A percentile compares a stretch with the other conserved stretches of the same genome.
Conservation (phyloP, 1,140 invertebrate genomes). For the Aphidius ervi region DNA sequence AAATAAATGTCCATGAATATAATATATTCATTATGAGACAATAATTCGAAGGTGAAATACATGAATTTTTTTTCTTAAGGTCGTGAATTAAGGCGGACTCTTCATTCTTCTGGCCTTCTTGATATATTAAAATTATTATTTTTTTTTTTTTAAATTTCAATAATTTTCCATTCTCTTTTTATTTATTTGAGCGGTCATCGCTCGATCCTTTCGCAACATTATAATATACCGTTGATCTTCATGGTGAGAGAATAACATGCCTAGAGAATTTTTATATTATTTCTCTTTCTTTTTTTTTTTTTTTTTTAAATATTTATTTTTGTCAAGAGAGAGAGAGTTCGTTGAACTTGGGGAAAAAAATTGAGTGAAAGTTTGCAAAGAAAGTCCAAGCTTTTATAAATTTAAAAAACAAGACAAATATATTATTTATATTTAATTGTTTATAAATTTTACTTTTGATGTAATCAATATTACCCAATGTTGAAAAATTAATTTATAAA, state of each 20-base stretch:
- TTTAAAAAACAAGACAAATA: neutral
- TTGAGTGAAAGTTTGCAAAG: slow-evolving; percentile 19
- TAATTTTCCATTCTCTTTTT: neutral
- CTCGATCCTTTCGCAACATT: neutral
- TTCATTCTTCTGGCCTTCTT: too few species aligned
- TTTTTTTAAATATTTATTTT: too few species aligned
- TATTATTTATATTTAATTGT: too few species aligned
- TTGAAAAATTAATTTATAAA: too few species aligned
- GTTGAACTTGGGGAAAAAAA: slow-evolving; percentile 14
- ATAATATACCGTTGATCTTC: slow-evolving; percentile 3
- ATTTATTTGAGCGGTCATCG: slow-evolving; percentile 17
- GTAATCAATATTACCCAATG: too few species aligned
- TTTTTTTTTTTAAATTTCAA: neutral
- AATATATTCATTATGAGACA: slow-evolving; percentile 1
- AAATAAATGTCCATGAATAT: neutral
- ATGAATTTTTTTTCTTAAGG: neutral
- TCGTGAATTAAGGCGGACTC: too few species aligned
- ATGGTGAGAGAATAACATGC: neutral
- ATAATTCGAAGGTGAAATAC: neutral
- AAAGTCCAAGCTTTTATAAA: neutral
- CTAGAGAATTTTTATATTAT: slow-evolving; percentile 14
- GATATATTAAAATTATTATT: too few species aligned
- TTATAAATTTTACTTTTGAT: too few species aligned
- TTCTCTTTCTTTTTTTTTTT: neutral
- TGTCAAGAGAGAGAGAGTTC: slow-evolving; percentile 9